Evolutionary conservation across 2,888 invertebrate species (phyloP).

Genomic region (Thumatha senex): DNA sequence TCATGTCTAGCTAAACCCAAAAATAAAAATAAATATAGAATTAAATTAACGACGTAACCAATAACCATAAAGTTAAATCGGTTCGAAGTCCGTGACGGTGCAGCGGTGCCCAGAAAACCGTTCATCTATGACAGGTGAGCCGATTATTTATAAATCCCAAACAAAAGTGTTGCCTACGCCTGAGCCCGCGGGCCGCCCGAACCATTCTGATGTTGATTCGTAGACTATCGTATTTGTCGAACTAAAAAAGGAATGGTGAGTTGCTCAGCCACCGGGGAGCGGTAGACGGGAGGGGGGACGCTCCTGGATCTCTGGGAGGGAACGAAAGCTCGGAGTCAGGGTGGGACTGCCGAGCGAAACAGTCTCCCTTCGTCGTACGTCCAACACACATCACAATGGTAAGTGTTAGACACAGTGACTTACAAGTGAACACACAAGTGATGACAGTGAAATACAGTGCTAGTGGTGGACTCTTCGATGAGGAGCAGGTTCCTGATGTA

Average conservation of each 20-base stretch:
- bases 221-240: constrained; percentile 66
- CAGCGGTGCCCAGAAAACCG: constrained; percentile 47
- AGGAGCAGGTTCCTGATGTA: constrained; percentile 10
- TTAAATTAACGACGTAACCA: constrained; percentile 3
- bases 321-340: constrained; percentile 75
- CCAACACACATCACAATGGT: constrained; percentile 78
- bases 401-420: constrained; percentile 56
- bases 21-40: neutral
- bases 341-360: constrained; percentile 79
- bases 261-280: constrained; percentile 37
- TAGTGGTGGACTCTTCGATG: constrained; percentile 35
- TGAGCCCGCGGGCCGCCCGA: constrained; percentile 49
- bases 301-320: constrained; percentile 58
- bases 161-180: constrained; percentile 51
- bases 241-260: constrained; percentile 78
- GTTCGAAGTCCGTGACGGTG: constrained; percentile 36
- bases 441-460: constrained; percentile 15
- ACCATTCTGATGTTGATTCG: constrained; percentile 63
- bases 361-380: constrained; percentile 79
- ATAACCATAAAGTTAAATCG: constrained; percentile 21
- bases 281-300: constrained; percentile 44
- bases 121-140: constrained; percentile 53
- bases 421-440: constrained; percentile 40
- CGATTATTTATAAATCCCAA: constrained; percentile 66
- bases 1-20: too few relatives aligned